Percentiles rank a stretch among this genome's conserved stretches.
These are phyloP conservation scores for Hemithea aestivaria DNA, from an alignment of 2,888 invertebrate species.

Conservation along the genomic window DNA sequence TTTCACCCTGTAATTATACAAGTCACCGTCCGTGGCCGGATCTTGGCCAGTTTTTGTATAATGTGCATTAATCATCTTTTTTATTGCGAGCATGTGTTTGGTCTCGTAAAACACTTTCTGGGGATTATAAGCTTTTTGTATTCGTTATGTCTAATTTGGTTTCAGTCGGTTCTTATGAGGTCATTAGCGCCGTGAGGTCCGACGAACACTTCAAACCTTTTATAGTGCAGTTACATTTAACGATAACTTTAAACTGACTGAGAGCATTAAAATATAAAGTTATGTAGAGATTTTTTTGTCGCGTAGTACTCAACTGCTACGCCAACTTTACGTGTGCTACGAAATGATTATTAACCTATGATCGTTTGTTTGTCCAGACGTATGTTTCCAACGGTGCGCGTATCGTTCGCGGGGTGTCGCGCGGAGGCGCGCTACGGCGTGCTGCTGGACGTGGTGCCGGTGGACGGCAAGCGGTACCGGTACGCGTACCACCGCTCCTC, in stretches of 20 bases:
- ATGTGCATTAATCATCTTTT: conserved; percentile 75
- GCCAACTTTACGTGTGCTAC: conserved; percentile 16
- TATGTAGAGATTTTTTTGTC: conserved; percentile 35
- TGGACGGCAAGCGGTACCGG: conserved; percentile 97
- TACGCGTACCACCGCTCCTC: conserved; percentile 99
- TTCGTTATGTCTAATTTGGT: conserved; percentile 70
- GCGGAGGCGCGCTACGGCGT: conserved; percentile 93
- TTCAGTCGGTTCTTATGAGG: conserved; percentile 61
- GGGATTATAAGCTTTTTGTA: conserved; percentile 64
- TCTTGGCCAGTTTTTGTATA: conserved; percentile 68
- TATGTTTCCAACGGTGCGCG: conserved; percentile 98
- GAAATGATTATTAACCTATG: conserved; percentile 6
- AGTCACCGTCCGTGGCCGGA: conserved; percentile 72
- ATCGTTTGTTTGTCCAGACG: conserved; percentile 81
- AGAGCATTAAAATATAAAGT: too few relatives aligned
- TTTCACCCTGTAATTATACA: conserved; percentile 78
- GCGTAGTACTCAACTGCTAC: conserved; percentile 13
- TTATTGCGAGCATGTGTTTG: conserved; percentile 74
- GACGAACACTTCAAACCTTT: conserved; percentile 40
- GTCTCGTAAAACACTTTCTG: conserved; percentile 71
- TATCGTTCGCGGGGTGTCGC: conserved; percentile 92
- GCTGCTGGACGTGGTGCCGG: conserved; percentile 96
- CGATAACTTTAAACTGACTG: conserved; percentile 37
- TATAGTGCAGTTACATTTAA: conserved; percentile 49
- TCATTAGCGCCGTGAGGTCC: conserved; percentile 62